Evolutionary conservation across 2,113 vertebrate species (phyloP).

Genomic region (Abramis brama): DNA sequence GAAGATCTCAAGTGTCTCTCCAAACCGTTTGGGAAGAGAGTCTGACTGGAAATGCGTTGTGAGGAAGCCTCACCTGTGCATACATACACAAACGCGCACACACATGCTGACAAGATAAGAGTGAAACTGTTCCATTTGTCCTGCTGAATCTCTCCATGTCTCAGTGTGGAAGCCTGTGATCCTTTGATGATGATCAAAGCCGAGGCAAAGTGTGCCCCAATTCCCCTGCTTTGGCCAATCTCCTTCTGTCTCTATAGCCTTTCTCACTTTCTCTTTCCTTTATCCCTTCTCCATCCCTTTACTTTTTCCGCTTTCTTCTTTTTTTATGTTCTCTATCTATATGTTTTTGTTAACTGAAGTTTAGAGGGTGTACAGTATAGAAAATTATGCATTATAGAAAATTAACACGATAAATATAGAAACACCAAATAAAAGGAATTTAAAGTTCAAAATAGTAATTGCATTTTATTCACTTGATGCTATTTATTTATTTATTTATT

Average conservation of each 20-base stretch:
- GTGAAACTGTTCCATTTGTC: conserved; percentile 50
- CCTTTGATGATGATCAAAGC: conserved; percentile 63
- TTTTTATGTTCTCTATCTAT: not conserved
- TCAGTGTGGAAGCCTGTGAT: conserved; percentile 22
- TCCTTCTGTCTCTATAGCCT: conserved; percentile 25
- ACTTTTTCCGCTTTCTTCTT: not conserved
- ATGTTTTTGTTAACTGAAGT: not conserved
- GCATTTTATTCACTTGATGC: not conserved
- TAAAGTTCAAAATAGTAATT: not conserved
- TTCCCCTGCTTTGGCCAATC: conserved; percentile 27
- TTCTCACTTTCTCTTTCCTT: conserved; percentile 32
- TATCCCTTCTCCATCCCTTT: conserved; percentile 32
- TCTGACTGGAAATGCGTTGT: conserved; percentile 7
- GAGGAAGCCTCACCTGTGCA: conserved; percentile 11
- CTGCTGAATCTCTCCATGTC: conserved; percentile 36
- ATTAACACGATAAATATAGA: not conserved
- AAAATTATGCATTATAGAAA: not conserved
- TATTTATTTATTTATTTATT: not conserved
- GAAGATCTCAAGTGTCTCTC: conserved; percentile 17
- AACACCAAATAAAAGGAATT: too few species aligned
- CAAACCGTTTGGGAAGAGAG: not conserved
- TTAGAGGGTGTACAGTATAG: not conserved
- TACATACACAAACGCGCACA: not conserved
- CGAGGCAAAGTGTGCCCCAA: conserved; percentile 31
- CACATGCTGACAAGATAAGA: conserved; percentile 39